Evolutionary conservation across 2,888 invertebrate species (phyloP), one percentile per base, ranked within the genome.

Genomic region (Cremastobaeus sp.): DNA sequence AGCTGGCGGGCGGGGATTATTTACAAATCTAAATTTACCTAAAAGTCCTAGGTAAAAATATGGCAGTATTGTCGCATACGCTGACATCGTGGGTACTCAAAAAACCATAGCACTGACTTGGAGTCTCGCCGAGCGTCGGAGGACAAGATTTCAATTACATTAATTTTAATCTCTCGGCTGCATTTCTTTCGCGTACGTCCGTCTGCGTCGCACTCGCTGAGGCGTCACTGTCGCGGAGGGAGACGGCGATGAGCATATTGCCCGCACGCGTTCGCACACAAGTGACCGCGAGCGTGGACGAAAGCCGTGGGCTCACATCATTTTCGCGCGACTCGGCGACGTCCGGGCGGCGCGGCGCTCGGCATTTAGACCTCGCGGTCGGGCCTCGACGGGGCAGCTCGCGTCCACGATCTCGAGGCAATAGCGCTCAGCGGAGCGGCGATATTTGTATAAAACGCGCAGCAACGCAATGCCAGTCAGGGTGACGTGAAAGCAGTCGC

Each of bases 21-120:
- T n/a, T n/a, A n/a, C n/a, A n/a, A n/a, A n/a, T n/a, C n/a, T n/a
- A n/a, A n/a, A 80, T 78, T 85, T 84, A 87, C 87, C 87, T 81
- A 86, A 80, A 76, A 86, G 81, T 77, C 84, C 85, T 76, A 87
- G 78, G 79, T 83, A 77, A 78, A 86, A 78, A 78, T 82, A 83
- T 79, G 84, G 81, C 81, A 84, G 79, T 84, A 84, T 82, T 76
- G 79, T 83, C 77, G 81, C 78, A 79, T 84, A 84, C 79, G 81
- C 82, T 76, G 81, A 82, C 86, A 86, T 86, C 77, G 81, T 84
- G 84, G 81, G 77, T 65, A 77, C 82, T 85, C 82, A 84, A 79
- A 84, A 79, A 82, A 81, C 81, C 83, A 86, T 84, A 83, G 81
- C 83, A 83, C 80, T 80, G 81, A 82, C 83, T 83, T 82, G n/a